phyloP scores from a whole-genome alignment of 2,797 vertebrate species.

The Alectoris magna region DNA sequence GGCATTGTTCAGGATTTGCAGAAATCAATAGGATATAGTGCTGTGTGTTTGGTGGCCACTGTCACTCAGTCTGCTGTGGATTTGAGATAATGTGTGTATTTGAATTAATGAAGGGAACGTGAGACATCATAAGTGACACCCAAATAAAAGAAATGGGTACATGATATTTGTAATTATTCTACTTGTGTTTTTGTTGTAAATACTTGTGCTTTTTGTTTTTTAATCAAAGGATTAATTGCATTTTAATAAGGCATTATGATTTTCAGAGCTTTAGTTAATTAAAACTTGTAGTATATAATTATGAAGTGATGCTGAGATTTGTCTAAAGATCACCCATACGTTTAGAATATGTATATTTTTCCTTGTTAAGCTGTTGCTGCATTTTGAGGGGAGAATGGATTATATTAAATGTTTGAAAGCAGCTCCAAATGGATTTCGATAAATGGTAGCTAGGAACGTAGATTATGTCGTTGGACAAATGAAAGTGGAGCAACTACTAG shows the following conservation, averaged over 20 bases:
- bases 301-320: conserved; percentile 88
- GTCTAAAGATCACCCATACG: conserved; percentile 87
- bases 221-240: conserved; percentile 99
- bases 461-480: conserved; percentile 61
- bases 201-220: conserved; percentile 99
- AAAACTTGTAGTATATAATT: conserved; percentile 90
- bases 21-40: conserved; percentile 99
- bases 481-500: conserved; percentile 30
- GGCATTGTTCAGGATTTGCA: conserved; percentile 99
- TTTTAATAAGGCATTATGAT: conserved; percentile 99
- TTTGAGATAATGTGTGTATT: conserved; percentile 99
- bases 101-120: conserved; percentile 99
- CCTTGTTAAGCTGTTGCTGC: conserved; percentile 74
- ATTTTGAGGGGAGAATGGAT: conserved; percentile 54
- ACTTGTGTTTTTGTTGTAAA: conserved; percentile 99
- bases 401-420: conserved; percentile 65
- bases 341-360: conserved; percentile 83
- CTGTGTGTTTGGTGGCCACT: conserved; percentile 98
- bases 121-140: conserved; percentile 99
- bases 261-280: conserved; percentile 89
- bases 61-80: conserved; percentile 99
- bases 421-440: conserved; percentile 70
- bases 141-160: conserved; percentile 99
- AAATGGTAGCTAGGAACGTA: conserved; percentile 52
- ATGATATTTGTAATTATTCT: conserved; percentile 99